Evolutionary conservation across 2,888 invertebrate genomes (phyloP).

Genomic region (Drosophila bunnanda): DNA sequence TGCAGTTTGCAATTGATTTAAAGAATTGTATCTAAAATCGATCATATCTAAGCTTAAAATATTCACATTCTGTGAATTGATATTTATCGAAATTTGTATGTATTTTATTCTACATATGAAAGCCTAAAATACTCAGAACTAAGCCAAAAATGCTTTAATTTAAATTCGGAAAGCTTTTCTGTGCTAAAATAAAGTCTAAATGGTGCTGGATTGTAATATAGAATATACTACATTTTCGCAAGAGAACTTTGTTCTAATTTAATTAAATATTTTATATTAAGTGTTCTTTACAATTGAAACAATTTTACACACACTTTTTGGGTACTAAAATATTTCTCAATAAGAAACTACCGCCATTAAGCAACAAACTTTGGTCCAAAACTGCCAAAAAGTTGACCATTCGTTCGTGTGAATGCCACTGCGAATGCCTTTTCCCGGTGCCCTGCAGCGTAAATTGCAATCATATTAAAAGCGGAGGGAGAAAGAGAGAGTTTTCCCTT

Average conservation of each 20-base stretch:
- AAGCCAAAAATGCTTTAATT: no score
- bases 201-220: no score
- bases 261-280: not conserved
- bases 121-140: no score
- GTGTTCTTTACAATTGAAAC: not conserved
- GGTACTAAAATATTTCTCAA: not conserved
- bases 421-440: slow-evolving; percentile 18
- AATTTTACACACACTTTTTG: not conserved
- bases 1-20: no score
- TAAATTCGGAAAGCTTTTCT: no score
- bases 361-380: slow-evolving; percentile 10
- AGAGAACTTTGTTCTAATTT: not conserved
- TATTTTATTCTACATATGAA: no score
- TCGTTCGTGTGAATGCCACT: slow-evolving; percentile 47
- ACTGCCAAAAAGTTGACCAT: slow-evolving; percentile 53
- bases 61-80: no score
- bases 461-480: slow-evolving; percentile 73
- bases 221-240: not conserved
- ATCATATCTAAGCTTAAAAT: no score
- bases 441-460: slow-evolving; percentile 71
- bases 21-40: no score
- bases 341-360: not conserved
- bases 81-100: no score
- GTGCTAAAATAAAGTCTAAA: no score
- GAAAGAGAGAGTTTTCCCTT: slow-evolving; percentile 9